Evolutionary conservation across 2,113 vertebrate species (phyloP).

Genomic region (Sterna hirundo): DNA sequence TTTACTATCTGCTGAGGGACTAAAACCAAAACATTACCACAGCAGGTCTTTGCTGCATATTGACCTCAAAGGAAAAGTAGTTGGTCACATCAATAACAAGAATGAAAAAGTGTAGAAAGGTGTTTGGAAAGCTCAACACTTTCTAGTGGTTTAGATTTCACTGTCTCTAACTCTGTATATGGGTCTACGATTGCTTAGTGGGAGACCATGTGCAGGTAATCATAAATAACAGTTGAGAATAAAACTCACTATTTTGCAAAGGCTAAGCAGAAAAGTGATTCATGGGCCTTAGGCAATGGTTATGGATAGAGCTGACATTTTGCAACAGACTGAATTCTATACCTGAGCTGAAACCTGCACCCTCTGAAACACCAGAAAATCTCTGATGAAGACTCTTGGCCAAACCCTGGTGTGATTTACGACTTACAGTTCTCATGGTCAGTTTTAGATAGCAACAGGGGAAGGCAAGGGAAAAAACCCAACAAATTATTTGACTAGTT

Average conservation of each 20-base stretch:
- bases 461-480: neutral
- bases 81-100: neutral
- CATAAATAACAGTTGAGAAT: neutral
- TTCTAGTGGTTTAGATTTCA: slow-evolving; percentile 8
- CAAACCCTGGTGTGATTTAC: neutral
- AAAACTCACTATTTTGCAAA: neutral
- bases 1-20: slow-evolving; percentile 11
- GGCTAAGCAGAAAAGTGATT: neutral
- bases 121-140: slow-evolving; percentile 1
- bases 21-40: slow-evolving; percentile 18
- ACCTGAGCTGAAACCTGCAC: neutral
- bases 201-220: neutral
- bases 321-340: neutral
- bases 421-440: neutral
- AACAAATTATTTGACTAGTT: neutral
- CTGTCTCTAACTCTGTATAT: neutral
- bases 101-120: slow-evolving; percentile 2
- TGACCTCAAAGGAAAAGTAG: neutral
- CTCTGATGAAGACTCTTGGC: neutral
- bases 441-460: slow-evolving; percentile 20
- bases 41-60: neutral
- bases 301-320: neutral
- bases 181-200: neutral
- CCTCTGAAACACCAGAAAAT: neutral
- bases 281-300: neutral